A percentile compares a stretch with the other conserved stretches of the same genome.
Evolutionary conservation across 2,797 vertebrate species (phyloP).

Genomic region (Myiotriccus ornatus): DNA sequence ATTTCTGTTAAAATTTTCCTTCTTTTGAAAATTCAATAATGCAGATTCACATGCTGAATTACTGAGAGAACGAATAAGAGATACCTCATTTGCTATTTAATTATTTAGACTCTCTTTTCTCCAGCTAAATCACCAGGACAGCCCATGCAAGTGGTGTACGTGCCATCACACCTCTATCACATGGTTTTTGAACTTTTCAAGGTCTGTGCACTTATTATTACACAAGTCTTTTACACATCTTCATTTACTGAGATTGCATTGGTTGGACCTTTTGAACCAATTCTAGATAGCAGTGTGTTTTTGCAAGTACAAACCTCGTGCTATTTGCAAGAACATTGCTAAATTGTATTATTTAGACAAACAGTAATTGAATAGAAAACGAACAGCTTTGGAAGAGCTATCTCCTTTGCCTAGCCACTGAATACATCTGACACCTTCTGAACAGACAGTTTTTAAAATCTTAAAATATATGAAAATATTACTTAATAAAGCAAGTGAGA

Average conservation of each 20-base stretch:
- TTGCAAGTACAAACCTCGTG: not conserved
- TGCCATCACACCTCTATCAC: slow-evolving; percentile 97
- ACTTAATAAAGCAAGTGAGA: not conserved
- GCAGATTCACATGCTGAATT: not conserved
- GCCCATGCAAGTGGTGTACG: slow-evolving; percentile 89
- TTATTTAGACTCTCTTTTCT: slow-evolving; percentile 56
- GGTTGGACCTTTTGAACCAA: not conserved
- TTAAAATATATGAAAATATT: not conserved
- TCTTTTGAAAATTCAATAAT: not conserved
- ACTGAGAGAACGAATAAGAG: not conserved
- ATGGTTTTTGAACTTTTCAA: slow-evolving; percentile 99
- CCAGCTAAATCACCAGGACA: slow-evolving; percentile 84
- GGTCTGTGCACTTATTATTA: slow-evolving; percentile 78
- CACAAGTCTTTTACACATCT: slow-evolving; percentile 3
- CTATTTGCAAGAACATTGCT: not conserved
- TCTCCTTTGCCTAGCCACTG: not conserved
- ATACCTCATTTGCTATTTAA: not conserved
- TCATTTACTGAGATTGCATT: not conserved
- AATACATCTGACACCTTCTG: not conserved
- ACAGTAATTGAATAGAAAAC: not conserved
- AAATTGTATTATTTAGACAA: not conserved
- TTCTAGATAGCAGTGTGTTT: not conserved
- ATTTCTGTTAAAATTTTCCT: not conserved
- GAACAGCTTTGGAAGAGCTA: not conserved
- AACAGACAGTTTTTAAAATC: not conserved